Evolutionary conservation across 37 sponge, comb jelly and placozoan species (phyloP).

Genomic region (Theonella swinhoei): DNA sequence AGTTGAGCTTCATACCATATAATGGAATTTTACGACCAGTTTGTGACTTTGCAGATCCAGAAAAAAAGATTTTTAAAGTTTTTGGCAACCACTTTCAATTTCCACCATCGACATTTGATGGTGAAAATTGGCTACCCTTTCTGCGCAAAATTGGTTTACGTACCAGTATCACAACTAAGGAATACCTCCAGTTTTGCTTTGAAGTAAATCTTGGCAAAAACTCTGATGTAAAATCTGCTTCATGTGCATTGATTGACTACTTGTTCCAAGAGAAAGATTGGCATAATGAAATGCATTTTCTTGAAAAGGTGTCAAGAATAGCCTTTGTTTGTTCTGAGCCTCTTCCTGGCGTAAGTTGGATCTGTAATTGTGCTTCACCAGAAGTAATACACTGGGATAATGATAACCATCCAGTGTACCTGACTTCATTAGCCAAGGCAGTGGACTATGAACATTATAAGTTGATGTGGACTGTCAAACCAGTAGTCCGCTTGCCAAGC

Average conservation of each 20-base stretch:
- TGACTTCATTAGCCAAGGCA: neutral
- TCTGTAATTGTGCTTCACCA: neutral
- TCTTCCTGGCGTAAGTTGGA: neutral
- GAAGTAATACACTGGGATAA: neutral
- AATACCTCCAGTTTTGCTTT: neutral
- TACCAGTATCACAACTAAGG: neutral
- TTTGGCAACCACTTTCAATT: neutral
- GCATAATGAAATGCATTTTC: neutral
- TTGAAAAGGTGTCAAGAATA: neutral
- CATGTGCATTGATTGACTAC: neutral
- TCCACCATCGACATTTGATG: neutral
- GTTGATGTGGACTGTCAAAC: neutral
- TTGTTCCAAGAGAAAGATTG: neutral
- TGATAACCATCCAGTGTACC: neutral
- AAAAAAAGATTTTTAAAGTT: neutral
- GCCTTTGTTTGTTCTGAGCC: neutral
- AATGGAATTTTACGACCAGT: neutral
- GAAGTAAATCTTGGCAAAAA: neutral
- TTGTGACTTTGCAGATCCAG: neutral
- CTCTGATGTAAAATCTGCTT: neutral
- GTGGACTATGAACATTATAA: neutral
- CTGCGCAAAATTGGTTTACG: neutral
- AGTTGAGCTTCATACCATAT: neutral
- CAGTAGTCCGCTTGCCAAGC: neutral
- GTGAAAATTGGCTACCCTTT: neutral